phyloP scores from a whole-genome alignment of 64 coral and sea anemone species.

The Pocillopora damicornis region DNA sequence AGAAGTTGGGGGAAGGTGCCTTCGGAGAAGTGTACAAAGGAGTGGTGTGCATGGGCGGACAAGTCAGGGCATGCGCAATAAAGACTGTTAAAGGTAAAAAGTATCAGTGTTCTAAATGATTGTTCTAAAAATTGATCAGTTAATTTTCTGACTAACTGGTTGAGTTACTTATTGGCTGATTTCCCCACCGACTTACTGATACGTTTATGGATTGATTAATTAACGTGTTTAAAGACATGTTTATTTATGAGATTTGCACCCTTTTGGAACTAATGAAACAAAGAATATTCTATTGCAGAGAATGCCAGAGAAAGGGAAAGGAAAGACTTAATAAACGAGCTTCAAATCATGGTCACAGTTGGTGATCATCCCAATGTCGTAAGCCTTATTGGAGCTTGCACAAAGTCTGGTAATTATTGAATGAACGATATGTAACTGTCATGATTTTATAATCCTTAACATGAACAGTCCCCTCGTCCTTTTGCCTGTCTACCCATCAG shows the following conservation, averaged over 20 bases:
- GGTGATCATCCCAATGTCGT: not conserved
- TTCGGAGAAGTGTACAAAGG: constrained; percentile 37
- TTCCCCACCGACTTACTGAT: not conserved
- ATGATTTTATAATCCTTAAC: too few species aligned
- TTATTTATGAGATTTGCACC: not conserved
- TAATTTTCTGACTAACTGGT: too few species aligned
- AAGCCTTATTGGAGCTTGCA: constrained; percentile 5
- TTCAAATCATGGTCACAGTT: constrained; percentile 10
- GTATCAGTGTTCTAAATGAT: too few species aligned
- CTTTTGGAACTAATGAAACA: not conserved
- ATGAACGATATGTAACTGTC: not conserved
- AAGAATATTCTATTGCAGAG: not conserved
- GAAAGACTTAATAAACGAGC: constrained; percentile 11
- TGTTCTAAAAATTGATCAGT: too few species aligned
- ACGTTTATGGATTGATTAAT: not conserved
- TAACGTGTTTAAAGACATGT: too few species aligned
- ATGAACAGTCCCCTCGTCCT: too few species aligned
- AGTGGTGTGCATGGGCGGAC: not conserved
- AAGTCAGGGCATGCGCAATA: constrained; percentile 6
- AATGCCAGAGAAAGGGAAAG: not conserved
- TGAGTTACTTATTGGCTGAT: not conserved
- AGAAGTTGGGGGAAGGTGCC: constrained; percentile 21
- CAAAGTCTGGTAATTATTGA: not conserved
- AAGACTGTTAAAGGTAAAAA: constrained; percentile 42
- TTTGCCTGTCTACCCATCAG: too few species aligned